Evolutionary conservation across 2,888 invertebrate species (phyloP).

Genomic region (Drosophila yooni): DNA sequence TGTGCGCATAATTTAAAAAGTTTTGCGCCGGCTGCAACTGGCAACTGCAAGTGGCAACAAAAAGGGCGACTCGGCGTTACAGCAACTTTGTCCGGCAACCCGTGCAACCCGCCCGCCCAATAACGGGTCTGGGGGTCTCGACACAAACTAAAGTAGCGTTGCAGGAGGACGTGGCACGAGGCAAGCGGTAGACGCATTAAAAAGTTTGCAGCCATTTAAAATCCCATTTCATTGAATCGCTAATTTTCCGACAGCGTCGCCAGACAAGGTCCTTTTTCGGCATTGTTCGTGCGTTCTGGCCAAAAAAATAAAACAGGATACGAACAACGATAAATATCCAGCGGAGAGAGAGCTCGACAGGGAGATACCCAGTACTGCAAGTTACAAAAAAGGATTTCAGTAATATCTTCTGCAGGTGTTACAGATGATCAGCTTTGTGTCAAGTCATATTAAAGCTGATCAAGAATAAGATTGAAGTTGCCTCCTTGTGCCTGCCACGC

Average conservation of each 20-base stretch:
- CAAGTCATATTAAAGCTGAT: neutral
- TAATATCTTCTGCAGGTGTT: neutral
- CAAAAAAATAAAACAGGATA: conserved; percentile 37
- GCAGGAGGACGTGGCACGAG: conserved; percentile 22
- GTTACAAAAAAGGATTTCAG: neutral
- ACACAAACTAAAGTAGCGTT: conserved; percentile 55
- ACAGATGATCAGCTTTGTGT: neutral
- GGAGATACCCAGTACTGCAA: neutral
- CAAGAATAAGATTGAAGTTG: neutral
- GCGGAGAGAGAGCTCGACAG: neutral
- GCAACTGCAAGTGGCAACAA: conserved; percentile 71
- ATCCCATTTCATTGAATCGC: conserved; percentile 83
- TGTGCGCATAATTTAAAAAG: conserved; percentile 79
- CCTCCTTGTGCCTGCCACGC: conserved; percentile 1
- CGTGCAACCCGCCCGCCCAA: neutral
- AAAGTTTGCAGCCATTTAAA: conserved; percentile 82
- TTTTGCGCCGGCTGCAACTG: conserved; percentile 75
- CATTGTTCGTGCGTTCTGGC: conserved; percentile 33
- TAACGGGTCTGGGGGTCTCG: conserved; percentile 24
- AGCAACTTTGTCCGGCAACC: conserved; percentile 60
- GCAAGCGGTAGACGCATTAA: conserved; percentile 71
- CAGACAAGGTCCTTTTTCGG: conserved; percentile 36
- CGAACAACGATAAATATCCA: conserved; percentile 16
- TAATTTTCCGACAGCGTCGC: conserved; percentile 77
- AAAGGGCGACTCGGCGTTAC: conserved; percentile 60